Conservation (phyloP, 2,797 vertebrate genomes). For the Phyllotis vaccarum region DNA sequence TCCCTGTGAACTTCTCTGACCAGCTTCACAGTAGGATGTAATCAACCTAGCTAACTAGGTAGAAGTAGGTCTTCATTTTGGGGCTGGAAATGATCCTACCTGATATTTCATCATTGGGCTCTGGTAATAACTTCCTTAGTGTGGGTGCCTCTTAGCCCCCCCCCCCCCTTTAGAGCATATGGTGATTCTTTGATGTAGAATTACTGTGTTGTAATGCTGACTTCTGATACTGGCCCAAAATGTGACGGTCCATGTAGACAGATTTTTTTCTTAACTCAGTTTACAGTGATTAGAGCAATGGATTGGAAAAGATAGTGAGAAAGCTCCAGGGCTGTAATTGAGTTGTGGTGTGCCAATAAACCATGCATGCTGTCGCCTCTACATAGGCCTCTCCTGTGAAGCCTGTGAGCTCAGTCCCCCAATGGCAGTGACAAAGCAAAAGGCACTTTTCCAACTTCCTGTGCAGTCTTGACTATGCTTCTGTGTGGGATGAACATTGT, state of each 20-base stretch:
- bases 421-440: constrained; percentile 49
- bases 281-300: constrained; percentile 64
- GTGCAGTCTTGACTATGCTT: constrained; percentile 50
- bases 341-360: neutral
- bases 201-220: constrained; percentile 24
- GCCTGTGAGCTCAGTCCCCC: constrained; percentile 32
- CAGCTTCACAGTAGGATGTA: neutral
- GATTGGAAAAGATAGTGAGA: constrained; percentile 62
- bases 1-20: neutral
- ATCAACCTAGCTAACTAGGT: neutral
- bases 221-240: neutral
- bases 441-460: constrained; percentile 61
- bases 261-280: constrained; percentile 73
- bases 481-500: constrained; percentile 76
- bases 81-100: neutral
- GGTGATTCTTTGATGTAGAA: neutral
- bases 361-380: neutral
- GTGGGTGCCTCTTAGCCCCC: neutral
- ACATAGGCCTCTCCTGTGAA: neutral
- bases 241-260: constrained; percentile 21
- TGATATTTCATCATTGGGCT: neutral
- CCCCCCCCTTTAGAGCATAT: neutral
- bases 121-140: neutral
- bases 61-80: neutral
- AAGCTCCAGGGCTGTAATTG: constrained; percentile 59